phyloP scores from a whole-genome alignment of 2,797 vertebrate genomes.

The Austrolebias charrua region DNA sequence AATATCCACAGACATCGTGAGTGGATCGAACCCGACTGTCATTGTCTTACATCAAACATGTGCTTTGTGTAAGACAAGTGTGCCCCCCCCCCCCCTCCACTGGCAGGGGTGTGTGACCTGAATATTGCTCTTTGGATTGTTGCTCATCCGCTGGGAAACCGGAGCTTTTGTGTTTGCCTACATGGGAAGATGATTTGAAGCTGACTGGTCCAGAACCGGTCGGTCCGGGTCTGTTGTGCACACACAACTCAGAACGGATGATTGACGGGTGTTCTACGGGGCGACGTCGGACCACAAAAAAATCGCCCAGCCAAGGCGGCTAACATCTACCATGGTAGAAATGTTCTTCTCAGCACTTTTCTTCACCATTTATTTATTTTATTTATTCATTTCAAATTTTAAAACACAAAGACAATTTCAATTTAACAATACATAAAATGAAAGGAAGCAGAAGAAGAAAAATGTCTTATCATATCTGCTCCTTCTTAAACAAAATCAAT shows the following conservation, averaged over 20 bases:
- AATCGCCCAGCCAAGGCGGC: slow-evolving; percentile 4
- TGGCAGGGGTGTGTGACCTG: slow-evolving; percentile 61
- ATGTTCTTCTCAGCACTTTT: background rate
- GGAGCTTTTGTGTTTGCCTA: slow-evolving; percentile 65
- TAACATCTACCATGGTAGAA: background rate
- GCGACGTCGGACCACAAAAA: slow-evolving; percentile 11
- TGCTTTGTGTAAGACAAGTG: slow-evolving; percentile 8
- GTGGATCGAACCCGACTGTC: no score
- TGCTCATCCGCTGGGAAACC: slow-evolving; percentile 55
- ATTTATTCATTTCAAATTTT: no score
- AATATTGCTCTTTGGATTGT: slow-evolving; percentile 63
- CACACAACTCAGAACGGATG: slow-evolving; percentile 55
- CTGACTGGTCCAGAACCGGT: slow-evolving; percentile 62
- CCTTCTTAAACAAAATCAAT: no score
- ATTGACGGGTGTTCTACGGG: slow-evolving; percentile 33
- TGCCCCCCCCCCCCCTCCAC: background rate
- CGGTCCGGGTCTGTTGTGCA: slow-evolving; percentile 43
- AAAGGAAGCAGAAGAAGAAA: no score
- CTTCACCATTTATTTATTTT: no score
- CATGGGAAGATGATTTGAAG: slow-evolving; percentile 60
- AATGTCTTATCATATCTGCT: no score
- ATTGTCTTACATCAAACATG: slow-evolving; percentile 4
- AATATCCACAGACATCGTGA: no score
- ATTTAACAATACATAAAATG: no score
- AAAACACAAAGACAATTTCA: no score